Evolutionary conservation across 2,113 vertebrate species (phyloP).

Genomic region (Cynoglossus semilaevis): DNA sequence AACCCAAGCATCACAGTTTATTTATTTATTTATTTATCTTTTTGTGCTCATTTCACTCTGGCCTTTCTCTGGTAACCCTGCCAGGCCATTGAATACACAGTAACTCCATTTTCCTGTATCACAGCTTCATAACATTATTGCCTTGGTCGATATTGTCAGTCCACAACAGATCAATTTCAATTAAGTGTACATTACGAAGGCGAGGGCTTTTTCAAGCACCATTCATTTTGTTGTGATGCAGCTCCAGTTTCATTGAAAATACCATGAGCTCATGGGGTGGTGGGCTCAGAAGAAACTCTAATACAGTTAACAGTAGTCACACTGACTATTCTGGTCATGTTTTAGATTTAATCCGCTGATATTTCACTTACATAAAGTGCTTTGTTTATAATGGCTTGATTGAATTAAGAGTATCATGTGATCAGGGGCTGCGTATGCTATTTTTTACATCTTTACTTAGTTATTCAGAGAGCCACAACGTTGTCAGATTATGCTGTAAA

Average conservation of each 20-base stretch:
- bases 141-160: conserved; percentile 32
- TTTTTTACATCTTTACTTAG: too few relatives aligned
- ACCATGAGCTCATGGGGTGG: conserved; percentile 8
- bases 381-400: not conserved
- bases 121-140: conserved; percentile 29
- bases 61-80: not conserved
- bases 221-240: conserved; percentile 20
- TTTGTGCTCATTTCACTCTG: not conserved
- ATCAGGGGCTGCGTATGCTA: too few relatives aligned
- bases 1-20: not conserved
- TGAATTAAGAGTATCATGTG: too few relatives aligned
- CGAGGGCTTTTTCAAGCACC: conserved; percentile 26
- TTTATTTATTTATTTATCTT: not conserved
- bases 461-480: too few relatives aligned
- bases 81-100: conserved; percentile 16
- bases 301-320: not conserved
- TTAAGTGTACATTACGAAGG: conserved; percentile 43
- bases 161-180: conserved; percentile 51
- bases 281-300: not conserved
- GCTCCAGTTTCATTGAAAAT: conserved; percentile 23
- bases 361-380: not conserved
- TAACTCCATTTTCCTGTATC: conserved; percentile 33
- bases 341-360: not conserved
- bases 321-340: not conserved
- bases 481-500: too few relatives aligned